Evolutionary conservation across 53 echinoderm and acorn worm genomes (phyloP), one percentile per base, ranked within the genome.

Genomic region (Pentamera pediparva): DNA sequence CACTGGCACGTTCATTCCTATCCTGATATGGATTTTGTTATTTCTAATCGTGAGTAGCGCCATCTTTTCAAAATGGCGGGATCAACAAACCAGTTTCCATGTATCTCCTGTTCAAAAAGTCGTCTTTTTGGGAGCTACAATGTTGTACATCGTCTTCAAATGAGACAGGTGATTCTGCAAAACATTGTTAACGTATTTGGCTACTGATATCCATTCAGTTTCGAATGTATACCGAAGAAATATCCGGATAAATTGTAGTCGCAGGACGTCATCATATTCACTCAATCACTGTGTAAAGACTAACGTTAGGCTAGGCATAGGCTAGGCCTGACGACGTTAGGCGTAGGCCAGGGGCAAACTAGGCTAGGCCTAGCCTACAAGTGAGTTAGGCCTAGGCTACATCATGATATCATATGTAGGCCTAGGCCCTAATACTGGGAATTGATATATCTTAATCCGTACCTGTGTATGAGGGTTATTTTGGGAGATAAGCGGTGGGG

Each of bases 91-190:
- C 39, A 62, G 39, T 80, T 80, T 35, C 69, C 38, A n/a, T 63
- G 65, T 56, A 65, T 76, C 34, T 80, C 80, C 58, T 37, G 67
- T 35, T 69, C 75, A 2, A 80, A 39, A 22, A 74, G 70, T 51
- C 67, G 67, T 21, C 47, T 67, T 39, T 67, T 67, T 41, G 67
- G 67, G 15, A 67, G 67, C 18, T 67, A 40, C 78, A 87, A 87
- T 39, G 83, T 87, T 32, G 83, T 79, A 19, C 87, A 87, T 43
- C 60, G 87, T 26, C 64, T 87, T 62, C 82, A 74, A 33, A 87
- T 87, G 87, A 72, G 87, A 67, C 82, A 87, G 87, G 87, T 87
- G 22, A 58, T 56, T 13, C n/a, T 27, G 7, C n/a, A 61, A 19
- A 0, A n/a, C 27, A 61, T 1, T 61, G 7, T 32, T 11, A 11